Percentiles rank a stretch among this genome's conserved stretches.
These are phyloP conservation scores for Dynastes tityus DNA, from an alignment of 2,888 invertebrate species.

Conservation along the genomic window DNA sequence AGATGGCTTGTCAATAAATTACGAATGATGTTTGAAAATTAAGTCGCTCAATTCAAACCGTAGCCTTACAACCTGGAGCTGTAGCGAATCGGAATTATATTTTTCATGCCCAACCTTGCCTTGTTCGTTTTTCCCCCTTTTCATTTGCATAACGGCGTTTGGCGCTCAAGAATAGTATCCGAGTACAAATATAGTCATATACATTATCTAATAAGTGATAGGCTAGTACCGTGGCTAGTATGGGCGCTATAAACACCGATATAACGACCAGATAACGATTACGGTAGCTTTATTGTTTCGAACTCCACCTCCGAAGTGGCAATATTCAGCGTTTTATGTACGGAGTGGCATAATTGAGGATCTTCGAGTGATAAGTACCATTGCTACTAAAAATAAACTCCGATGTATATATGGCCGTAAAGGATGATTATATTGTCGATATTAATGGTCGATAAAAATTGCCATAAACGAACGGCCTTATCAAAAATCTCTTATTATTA, in stretches of 20 bases:
- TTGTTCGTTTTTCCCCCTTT: constrained; percentile 26
- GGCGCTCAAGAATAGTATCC: constrained; percentile 24
- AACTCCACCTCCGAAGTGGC: constrained; percentile 44
- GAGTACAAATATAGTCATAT: constrained; percentile 40
- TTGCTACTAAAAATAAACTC: constrained; percentile 35
- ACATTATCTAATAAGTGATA: constrained; percentile 47
- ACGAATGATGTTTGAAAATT: constrained; percentile 33
- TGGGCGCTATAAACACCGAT: constrained; percentile 50
- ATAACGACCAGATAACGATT: constrained; percentile 47
- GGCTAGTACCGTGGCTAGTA: constrained; percentile 43
- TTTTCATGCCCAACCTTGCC: constrained; percentile 27
- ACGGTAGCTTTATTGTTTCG: constrained; percentile 52
- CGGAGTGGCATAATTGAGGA: constrained; percentile 38
- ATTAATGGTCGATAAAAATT: constrained; percentile 4
- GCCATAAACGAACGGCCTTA: neutral
- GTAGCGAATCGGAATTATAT: constrained; percentile 15
- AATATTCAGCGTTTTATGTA: constrained; percentile 42
- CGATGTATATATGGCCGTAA: neutral
- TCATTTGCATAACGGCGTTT: constrained; percentile 38
- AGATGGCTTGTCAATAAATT: constrained; percentile 15
- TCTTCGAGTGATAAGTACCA: constrained; percentile 33
- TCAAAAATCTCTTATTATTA: neutral
- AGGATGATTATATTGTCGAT: constrained; percentile 15
- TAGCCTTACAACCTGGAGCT: constrained; percentile 22
- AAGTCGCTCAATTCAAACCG: constrained; percentile 8